phyloP scores from a whole-genome alignment of 2,797 vertebrate species.

The Aulostomus chinensis region DNA sequence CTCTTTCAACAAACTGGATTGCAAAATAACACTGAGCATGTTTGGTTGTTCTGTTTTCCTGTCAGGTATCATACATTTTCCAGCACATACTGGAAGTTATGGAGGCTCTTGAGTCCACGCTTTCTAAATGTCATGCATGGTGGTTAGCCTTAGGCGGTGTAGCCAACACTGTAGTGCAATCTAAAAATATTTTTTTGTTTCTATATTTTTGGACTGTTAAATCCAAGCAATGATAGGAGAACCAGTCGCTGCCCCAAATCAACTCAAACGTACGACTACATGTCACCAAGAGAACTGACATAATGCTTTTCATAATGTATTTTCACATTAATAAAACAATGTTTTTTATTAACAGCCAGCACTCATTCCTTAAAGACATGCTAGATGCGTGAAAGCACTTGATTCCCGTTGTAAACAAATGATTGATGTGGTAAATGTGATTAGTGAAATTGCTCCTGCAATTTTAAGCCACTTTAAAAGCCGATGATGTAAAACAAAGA shows the following conservation, averaged over 20 bases:
- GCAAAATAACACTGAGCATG: too few relatives aligned
- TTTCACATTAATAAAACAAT: constrained; percentile 33
- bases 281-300: constrained; percentile 40
- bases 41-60: neutral
- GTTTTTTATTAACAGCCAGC: constrained; percentile 36
- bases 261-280: constrained; percentile 31
- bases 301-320: constrained; percentile 37
- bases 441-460: constrained; percentile 42
- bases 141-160: too few relatives aligned
- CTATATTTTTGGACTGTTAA: constrained; percentile 22
- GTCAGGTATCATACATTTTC: neutral
- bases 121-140: constrained; percentile 40
- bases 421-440: constrained; percentile 49
- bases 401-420: constrained; percentile 48
- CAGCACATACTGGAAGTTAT: constrained; percentile 14
- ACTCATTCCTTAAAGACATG: constrained; percentile 30
- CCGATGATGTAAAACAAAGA: constrained; percentile 15
- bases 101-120: constrained; percentile 9
- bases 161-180: too few relatives aligned
- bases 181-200: constrained; percentile 20
- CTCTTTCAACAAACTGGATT: constrained; percentile 7
- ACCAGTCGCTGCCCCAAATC: neutral
- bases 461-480: constrained; percentile 38
- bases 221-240: constrained; percentile 29
- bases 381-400: constrained; percentile 27